Evolutionary conservation across 30 jellyfish, hydroid and myxozoan genomes (phyloP), one percentile per base, ranked within the genome.

Genomic region (Aurelia aurita complex sp. Pacific): DNA sequence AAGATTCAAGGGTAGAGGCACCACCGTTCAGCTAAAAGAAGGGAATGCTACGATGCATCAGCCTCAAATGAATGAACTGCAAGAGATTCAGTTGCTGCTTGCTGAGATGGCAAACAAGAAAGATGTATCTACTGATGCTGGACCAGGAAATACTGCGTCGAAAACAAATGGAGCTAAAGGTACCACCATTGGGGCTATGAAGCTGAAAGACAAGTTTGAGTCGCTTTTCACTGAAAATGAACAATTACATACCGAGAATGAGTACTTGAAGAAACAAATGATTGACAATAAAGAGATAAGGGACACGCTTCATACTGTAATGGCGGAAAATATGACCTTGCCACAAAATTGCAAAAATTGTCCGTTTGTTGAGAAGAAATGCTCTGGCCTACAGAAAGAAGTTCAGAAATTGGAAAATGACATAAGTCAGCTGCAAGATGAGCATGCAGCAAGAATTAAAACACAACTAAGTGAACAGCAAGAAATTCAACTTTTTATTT

Each of bases 281-380:
- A 60, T 4, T 8, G 14, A 46, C 0, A 46, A 46, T 46, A 46
- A 46, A 46, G 57, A 46, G 57, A 46, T 75, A 51, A 51, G 42
- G 10, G 70, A 54, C 5, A 75, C 55, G 33, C 43, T 75, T 17
- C 64, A 75, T 55, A 32, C 85, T 46, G 73, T 64, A 23, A 10
- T 46, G 3, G 33, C 34, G 1, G 57, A 75, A 17, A 75, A 18
- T 75, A 13, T 46, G 57, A 46, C 57, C 57, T 46, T 32, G 40
- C 51, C 34, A 19, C 57, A 46, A 9, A 46, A 46, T 46, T 46
- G 57, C 15, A 1, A 46, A 7, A 46, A 46, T 2, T 9, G 6
- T 46, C 14, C 57, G 12, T 46, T 9, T 2, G 8, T 6, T 4
- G 57, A 46, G 14, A 46, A 46, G 57, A 9, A 46, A 46, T 46